phyloP scores from a whole-genome alignment of 1,140 invertebrate genomes.

The Drosophila rufa region DNA sequence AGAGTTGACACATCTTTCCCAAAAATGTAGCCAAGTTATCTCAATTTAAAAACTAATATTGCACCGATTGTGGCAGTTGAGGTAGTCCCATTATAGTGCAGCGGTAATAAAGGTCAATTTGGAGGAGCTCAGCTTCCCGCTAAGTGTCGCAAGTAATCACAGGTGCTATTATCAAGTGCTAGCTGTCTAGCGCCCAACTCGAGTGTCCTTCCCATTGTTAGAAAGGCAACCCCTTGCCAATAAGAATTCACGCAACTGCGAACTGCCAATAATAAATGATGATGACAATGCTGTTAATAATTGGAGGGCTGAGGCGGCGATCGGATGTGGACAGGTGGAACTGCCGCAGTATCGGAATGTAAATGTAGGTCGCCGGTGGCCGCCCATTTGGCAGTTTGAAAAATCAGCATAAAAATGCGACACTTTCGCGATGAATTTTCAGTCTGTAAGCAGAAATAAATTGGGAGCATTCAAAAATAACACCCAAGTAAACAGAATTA shows the following conservation, averaged over 20 bases:
- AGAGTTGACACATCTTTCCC: too few relatives aligned
- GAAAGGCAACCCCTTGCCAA: not conserved
- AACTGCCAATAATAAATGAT: slow-evolving; percentile 13
- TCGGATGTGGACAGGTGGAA: slow-evolving; percentile 14
- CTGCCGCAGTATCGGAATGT: slow-evolving; percentile 30
- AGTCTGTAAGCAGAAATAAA: slow-evolving; percentile 78
- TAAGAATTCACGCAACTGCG: slow-evolving; percentile 8
- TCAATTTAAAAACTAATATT: not conserved
- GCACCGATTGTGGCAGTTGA: not conserved
- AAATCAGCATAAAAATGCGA: slow-evolving; percentile 79
- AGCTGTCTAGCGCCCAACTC: slow-evolving; percentile 15
- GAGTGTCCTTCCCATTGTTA: slow-evolving; percentile 25
- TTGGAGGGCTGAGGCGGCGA: slow-evolving; percentile 3
- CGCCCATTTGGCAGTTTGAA: slow-evolving; percentile 70
- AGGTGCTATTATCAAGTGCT: slow-evolving; percentile 9
- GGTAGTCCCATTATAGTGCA: not conserved
- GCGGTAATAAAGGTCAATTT: not conserved
- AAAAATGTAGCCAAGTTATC: too few relatives aligned
- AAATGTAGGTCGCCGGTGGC: slow-evolving; percentile 61
- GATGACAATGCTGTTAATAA: slow-evolving; percentile 4
- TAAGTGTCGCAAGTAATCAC: slow-evolving; percentile 25
- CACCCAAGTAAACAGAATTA: slow-evolving; percentile 43
- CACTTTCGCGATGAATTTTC: slow-evolving; percentile 74
- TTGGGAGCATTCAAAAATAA: slow-evolving; percentile 41
- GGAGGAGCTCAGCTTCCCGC: not conserved